Base-by-base conservation (phyloP, 2,797 vertebrate species). In the Takifugu rubripes region DNA sequence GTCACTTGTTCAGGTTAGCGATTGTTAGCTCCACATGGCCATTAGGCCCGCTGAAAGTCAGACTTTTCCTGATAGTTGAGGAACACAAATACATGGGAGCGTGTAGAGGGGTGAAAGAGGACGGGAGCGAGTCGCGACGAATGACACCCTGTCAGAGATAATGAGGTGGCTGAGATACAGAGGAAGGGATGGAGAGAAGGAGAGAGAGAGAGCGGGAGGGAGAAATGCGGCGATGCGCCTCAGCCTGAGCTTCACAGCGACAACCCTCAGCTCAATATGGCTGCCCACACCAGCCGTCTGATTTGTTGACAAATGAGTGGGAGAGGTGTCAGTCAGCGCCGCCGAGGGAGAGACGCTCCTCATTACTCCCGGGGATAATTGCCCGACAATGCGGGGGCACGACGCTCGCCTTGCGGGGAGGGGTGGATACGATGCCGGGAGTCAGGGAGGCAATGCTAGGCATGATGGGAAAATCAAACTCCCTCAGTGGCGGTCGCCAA, bases 241-340 rank as follows among this genome's bases (percentile, higher is more conserved):
- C 75, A 84, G 81, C 72, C 82, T 61, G 54, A 76, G 83, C 79
- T 79, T 83, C 77, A 82, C 77, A 61, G 62, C 79, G 75, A 78
- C 79, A 90, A 88, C 88, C 86, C 89, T 86, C 83, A 75, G 86
- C 90, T 91, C 89, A 89, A 88, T 86, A 90, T 87, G 88, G 86
- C 88, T 88, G 83, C 88, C 89, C 91, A 89, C 83, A 84, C 86
- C 85, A 88, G 87, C 79, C 87, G 79, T 91, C 90, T 90, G 90
- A 90, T 91, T 90, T 91, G 88, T 91, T 91, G 90, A 91, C 89
- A 92, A 91, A 90, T 89, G 91, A 91, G 90, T 90, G 86, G 90
- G 91, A 88, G 90, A 91, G 88, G 87, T 92, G 91, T 92, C 91
- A 92, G 84, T 90, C 90, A 87, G 83, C 56, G 56, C 55, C 63